phyloP scores from a whole-genome alignment of 2,797 vertebrate species.

The Oreonectes daqikongensis region DNA sequence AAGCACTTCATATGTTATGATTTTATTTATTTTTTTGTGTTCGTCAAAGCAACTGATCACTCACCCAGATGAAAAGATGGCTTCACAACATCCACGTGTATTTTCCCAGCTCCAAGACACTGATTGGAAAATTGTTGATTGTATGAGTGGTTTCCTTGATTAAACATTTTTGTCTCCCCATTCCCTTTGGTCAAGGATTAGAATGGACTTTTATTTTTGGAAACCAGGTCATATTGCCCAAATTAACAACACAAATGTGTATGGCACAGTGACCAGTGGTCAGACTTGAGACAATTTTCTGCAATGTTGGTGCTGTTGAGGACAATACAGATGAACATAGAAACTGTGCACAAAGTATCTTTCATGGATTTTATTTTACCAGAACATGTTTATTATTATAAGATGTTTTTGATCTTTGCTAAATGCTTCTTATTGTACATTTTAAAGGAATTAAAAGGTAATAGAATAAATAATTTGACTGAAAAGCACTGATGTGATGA shows the following conservation, averaged over 20 bases:
- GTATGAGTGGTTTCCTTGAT: slow-evolving; percentile 3
- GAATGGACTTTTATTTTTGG: background rate
- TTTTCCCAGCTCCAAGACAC: slow-evolving; percentile 6
- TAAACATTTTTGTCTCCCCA: background rate
- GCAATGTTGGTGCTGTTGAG: slow-evolving; percentile 48
- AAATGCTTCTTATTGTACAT: slow-evolving; percentile 82
- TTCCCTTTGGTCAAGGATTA: background rate
- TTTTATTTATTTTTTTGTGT: background rate
- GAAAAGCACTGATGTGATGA: slow-evolving; percentile 35
- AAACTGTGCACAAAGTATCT: slow-evolving; percentile 47
- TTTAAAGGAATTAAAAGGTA: slow-evolving; percentile 79
- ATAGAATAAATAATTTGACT: slow-evolving; percentile 85
- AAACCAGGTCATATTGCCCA: background rate
- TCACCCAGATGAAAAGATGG: background rate
- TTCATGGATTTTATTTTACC: slow-evolving; percentile 71
- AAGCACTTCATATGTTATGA: slow-evolving; percentile 10
- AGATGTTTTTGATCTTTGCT: slow-evolving; percentile 76
- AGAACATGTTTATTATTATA: slow-evolving; percentile 75
- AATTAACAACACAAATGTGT: background rate
- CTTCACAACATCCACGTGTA: background rate
- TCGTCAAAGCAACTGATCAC: background rate
- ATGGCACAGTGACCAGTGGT: slow-evolving; percentile 37
- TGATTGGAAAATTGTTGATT: slow-evolving; percentile 7
- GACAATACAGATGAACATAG: slow-evolving; percentile 39
- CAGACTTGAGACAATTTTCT: slow-evolving; percentile 43